These are phyloP conservation scores for Noctua comes DNA, from an alignment of 2,888 invertebrate genomes.

Conservation along the genomic window DNA sequence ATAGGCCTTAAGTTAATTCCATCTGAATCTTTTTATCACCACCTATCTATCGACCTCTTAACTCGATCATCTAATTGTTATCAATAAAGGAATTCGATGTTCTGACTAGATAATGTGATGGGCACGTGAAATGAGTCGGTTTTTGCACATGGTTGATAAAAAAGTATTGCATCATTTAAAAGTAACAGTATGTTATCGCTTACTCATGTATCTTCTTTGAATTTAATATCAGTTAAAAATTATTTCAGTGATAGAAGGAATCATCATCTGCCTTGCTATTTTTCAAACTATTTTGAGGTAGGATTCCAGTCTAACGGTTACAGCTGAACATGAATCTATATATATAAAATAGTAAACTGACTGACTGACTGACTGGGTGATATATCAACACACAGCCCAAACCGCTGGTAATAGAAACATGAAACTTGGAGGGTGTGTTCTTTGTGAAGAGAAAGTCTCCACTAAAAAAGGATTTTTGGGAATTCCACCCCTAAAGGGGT, in stretches of 20 bases:
- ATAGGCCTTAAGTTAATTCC: background rate
- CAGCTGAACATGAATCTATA: background rate
- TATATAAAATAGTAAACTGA: no score
- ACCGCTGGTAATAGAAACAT: no score
- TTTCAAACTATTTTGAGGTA: background rate
- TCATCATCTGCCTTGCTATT: background rate
- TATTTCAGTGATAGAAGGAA: background rate
- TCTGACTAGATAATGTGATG: constrained; percentile 11
- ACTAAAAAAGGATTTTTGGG: no score
- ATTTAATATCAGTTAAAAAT: background rate
- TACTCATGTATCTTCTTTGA: background rate
- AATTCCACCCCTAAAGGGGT: no score
- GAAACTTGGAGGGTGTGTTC: no score
- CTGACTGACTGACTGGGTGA: no score
- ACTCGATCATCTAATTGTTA: constrained; percentile 20
- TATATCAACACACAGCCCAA: no score
- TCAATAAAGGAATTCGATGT: constrained; percentile 39
- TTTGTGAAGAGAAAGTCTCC: no score
- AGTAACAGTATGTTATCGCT: background rate
- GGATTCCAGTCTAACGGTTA: background rate
- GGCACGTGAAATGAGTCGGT: background rate
- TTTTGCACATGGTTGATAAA: background rate
- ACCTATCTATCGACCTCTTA: constrained; percentile 12
- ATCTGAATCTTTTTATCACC: constrained; percentile 27
- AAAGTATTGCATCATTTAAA: constrained; percentile 4